Conservation (phyloP, 2,113 vertebrate species). For the Kobus ellipsiprymnus region DNA sequence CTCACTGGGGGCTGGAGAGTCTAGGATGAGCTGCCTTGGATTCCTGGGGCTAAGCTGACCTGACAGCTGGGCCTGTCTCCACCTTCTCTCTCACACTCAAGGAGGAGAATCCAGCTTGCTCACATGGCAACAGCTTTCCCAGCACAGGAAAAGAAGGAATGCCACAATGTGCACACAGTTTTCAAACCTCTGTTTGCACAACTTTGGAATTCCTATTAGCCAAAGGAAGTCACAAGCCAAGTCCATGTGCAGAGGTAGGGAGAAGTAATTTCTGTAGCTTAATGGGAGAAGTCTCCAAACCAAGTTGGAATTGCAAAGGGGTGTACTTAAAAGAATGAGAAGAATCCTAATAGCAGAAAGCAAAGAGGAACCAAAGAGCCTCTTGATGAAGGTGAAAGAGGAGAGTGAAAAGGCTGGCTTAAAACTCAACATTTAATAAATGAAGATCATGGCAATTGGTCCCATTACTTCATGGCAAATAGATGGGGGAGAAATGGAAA, state of each 20-base stretch:
- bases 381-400: background rate
- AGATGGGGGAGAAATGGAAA: background rate
- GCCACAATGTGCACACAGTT: background rate
- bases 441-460: background rate
- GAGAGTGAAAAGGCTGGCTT: background rate
- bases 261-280: background rate
- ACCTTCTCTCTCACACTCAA: background rate
- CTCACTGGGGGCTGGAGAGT: background rate
- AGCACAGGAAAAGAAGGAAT: background rate
- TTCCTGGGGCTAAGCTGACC: background rate
- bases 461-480: background rate
- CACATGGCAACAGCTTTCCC: background rate
- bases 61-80: background rate
- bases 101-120: background rate
- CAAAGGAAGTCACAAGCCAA: background rate
- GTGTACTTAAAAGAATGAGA: background rate
- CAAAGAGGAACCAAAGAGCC: background rate
- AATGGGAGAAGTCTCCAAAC: background rate
- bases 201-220: background rate
- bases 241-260: background rate
- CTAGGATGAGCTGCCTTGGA: background rate
- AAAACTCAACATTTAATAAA: background rate
- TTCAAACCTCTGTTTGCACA: background rate
- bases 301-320: background rate
- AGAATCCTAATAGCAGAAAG: background rate